These are phyloP conservation scores for Ligdia adustata DNA, from an alignment of 2,888 invertebrate species.

Conservation along the genomic window DNA sequence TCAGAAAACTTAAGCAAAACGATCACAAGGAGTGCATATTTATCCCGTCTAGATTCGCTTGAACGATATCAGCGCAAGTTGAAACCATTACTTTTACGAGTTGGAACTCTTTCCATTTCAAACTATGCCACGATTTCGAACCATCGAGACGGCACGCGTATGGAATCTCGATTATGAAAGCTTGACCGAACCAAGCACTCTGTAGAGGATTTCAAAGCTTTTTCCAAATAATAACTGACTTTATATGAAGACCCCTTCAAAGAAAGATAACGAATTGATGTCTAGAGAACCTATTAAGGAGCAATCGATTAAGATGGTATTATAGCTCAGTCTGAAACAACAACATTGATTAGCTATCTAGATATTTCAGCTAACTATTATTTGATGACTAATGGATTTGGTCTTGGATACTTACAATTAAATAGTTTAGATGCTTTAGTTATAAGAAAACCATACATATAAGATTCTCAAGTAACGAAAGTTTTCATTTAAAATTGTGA, in stretches of 20 bases:
- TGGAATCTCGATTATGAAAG: constrained; percentile 56
- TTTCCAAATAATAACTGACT: constrained; percentile 19
- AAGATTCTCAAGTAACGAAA: no score
- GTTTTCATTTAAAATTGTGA: no score
- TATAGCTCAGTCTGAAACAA: constrained; percentile 9
- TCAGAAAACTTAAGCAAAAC: no score
- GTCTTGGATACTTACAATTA: no score
- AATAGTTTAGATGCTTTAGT: no score
- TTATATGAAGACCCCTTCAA: constrained; percentile 11
- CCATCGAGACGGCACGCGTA: constrained; percentile 52
- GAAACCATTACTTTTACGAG: neutral
- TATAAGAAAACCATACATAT: no score
- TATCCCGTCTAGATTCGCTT: neutral
- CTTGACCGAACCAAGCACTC: constrained; percentile 41
- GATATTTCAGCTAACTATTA: neutral
- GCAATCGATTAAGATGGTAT: constrained; percentile 24
- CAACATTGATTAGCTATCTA: constrained; percentile 1
- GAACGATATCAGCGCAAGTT: neutral
- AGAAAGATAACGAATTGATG: constrained; percentile 22
- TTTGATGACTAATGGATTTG: no score
- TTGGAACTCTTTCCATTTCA: constrained; percentile 3
- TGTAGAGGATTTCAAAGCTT: constrained; percentile 27
- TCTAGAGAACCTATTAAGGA: constrained; percentile 27
- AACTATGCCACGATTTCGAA: constrained; percentile 58
- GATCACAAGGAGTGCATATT: neutral